A percentile compares a stretch with the other conserved stretches of the same genome.
These are phyloP conservation scores for Enteromius thamalakanensis DNA, from an alignment of 2,797 vertebrate genomes.

Conservation along the genomic window DNA sequence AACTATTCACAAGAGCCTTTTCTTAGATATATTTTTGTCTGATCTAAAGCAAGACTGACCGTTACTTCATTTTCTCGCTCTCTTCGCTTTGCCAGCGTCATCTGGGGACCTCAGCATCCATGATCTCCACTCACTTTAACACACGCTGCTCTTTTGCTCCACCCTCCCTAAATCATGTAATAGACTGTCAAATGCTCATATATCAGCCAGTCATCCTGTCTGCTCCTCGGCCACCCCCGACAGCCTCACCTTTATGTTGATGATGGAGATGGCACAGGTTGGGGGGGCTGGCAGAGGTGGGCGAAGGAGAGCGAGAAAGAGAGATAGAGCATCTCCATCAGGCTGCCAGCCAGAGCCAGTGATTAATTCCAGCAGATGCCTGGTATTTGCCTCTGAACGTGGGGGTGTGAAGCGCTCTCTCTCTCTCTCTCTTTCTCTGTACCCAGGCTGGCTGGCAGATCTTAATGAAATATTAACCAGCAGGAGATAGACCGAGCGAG, in stretches of 20 bases:
- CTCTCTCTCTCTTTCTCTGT: conserved; percentile 54
- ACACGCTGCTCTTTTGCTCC: conserved; percentile 24
- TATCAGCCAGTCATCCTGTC: conserved; percentile 32
- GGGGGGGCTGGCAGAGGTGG: conserved; percentile 62
- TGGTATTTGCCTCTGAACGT: conserved; percentile 73
- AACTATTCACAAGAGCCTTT: background rate
- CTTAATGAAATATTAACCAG: conserved; percentile 79
- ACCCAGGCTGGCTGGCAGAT: conserved; percentile 65
- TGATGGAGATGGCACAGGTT: conserved; percentile 67
- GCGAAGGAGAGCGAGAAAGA: conserved; percentile 57
- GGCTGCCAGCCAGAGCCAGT: conserved; percentile 68
- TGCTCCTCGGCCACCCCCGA: conserved; percentile 53
- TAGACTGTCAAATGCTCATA: conserved; percentile 45
- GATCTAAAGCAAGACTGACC: background rate
- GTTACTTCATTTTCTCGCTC: background rate
- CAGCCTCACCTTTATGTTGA: conserved; percentile 75
- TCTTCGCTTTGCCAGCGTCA: conserved; percentile 43
- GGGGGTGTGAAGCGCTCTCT: conserved; percentile 75
- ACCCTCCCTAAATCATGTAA: conserved; percentile 43
- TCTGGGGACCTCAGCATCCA: conserved; percentile 31
- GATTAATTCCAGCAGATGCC: conserved; percentile 75
- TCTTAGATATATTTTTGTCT: background rate
- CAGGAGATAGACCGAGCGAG: conserved; percentile 55
- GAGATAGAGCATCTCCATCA: conserved; percentile 62
- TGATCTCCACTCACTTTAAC: conserved; percentile 46